phyloP scores from a whole-genome alignment of 2,113 vertebrate species.

The Apus apus region DNA sequence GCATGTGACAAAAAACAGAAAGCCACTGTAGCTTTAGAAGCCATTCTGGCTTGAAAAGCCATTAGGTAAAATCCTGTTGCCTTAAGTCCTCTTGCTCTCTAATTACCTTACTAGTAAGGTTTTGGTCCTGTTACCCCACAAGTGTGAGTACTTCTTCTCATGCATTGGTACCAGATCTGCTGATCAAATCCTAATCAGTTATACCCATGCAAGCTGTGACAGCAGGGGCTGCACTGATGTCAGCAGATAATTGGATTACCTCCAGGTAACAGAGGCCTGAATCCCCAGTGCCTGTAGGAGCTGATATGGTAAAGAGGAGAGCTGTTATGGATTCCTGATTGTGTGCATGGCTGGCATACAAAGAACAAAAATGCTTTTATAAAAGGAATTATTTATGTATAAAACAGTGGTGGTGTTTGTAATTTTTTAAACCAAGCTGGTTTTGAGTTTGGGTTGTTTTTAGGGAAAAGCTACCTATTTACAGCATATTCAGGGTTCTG shows the following conservation, averaged over 20 bases:
- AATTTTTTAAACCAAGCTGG: neutral
- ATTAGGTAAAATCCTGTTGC: neutral
- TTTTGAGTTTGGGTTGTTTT: neutral
- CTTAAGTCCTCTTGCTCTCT: neutral
- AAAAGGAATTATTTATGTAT: neutral
- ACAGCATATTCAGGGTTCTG: neutral
- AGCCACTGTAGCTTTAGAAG: neutral
- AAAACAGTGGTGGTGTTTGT: neutral
- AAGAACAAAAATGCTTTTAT: neutral
- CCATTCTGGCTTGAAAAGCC: neutral
- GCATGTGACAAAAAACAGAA: neutral
- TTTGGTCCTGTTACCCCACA: neutral
- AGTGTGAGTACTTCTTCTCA: neutral
- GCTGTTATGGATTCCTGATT: neutral
- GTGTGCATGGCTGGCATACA: neutral
- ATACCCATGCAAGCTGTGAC: neutral
- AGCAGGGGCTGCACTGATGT: conserved; percentile 16
- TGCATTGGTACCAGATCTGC: neutral
- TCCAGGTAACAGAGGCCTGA: neutral
- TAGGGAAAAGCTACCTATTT: neutral
- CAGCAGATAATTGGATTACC: conserved; percentile 40
- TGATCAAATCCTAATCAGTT: neutral
- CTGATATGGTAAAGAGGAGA: neutral
- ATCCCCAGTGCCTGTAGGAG: neutral
- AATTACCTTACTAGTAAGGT: neutral